Conservation (phyloP, 2,113 vertebrate genomes). For the Pelvicachromis taeniatus region DNA sequence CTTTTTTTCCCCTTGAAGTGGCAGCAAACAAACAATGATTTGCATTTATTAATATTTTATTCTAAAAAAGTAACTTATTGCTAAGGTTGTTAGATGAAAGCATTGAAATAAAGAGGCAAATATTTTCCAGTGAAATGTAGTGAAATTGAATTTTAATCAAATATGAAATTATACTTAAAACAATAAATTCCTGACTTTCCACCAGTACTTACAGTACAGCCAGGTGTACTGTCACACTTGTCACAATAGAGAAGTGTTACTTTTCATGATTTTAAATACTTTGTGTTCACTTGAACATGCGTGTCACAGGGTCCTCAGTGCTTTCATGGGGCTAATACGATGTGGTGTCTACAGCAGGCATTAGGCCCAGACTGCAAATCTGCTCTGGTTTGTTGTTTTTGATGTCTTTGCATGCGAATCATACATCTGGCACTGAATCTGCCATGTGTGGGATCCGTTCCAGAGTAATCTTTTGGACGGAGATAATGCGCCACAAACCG, state of each 20-base stretch:
- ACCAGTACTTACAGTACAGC: neutral
- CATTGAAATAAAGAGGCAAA: neutral
- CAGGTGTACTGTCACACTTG: neutral
- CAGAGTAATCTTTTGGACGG: slow-evolving; percentile 33
- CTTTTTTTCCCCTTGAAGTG: neutral
- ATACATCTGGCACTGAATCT: slow-evolving; percentile 20
- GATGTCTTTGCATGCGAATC: slow-evolving; percentile 25
- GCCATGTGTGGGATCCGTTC: slow-evolving; percentile 34
- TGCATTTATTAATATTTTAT: neutral
- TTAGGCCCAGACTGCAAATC: slow-evolving; percentile 41
- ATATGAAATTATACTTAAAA: neutral
- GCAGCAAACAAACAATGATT: neutral
- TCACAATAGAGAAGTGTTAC: neutral
- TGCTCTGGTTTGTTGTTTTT: slow-evolving; percentile 20
- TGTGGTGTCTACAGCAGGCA: slow-evolving; percentile 30
- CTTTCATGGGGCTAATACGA: slow-evolving; percentile 8
- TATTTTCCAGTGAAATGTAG: neutral
- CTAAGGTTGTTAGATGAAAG: neutral
- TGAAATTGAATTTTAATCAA: neutral
- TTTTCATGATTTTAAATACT: neutral
- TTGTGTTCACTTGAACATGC: neutral
- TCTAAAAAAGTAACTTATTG: neutral
- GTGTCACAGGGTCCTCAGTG: neutral
- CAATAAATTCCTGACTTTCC: neutral
- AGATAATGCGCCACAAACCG: slow-evolving; percentile 8